A percentile compares a stretch with the other conserved stretches of the same genome.
Evolutionary conservation across 2,113 vertebrate genomes (phyloP).

Genomic region (Leptobrachium leishanense): DNA sequence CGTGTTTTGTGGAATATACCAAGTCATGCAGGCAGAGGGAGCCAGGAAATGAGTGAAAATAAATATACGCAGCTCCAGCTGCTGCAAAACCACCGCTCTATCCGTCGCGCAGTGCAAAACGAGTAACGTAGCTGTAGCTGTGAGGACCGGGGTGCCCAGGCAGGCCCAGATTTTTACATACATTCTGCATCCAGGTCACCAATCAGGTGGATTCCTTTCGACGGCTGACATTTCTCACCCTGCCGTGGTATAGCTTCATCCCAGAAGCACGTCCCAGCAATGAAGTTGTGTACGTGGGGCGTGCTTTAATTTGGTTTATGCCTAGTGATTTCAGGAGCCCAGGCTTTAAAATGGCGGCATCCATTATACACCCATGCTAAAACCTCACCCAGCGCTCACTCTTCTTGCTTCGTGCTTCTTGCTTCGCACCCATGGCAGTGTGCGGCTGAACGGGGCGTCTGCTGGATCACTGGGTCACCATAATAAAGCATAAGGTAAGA

Average conservation of each 20-base stretch:
- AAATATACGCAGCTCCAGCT: neutral
- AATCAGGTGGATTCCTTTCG: conserved; percentile 12
- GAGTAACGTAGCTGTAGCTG: neutral
- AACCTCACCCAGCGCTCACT: conserved; percentile 53
- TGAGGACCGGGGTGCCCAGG: neutral
- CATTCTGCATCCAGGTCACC: neutral
- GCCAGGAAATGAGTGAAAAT: conserved; percentile 16
- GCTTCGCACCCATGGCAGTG: conserved; percentile 60
- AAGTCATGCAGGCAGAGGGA: conserved; percentile 38
- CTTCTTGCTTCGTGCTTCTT: conserved; percentile 53
- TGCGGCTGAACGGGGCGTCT: conserved; percentile 53
- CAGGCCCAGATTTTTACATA: neutral
- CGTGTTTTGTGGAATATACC: conserved; percentile 56
- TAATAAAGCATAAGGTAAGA: conserved; percentile 55
- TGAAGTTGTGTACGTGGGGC: conserved; percentile 59
- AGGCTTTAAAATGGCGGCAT: conserved; percentile 67
- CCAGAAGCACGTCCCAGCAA: conserved; percentile 54
- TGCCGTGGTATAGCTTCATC: conserved; percentile 49
- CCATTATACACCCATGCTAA: conserved; percentile 58
- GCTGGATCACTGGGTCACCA: conserved; percentile 47
- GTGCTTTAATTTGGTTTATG: conserved; percentile 60
- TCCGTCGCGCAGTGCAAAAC: neutral
- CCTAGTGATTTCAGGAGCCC: conserved; percentile 58
- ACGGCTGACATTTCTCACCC: conserved; percentile 55
- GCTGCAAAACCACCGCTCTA: neutral